Base-by-base conservation (phyloP, 2,797 vertebrate genomes). In the Microctenopoma lineatum region DNA sequence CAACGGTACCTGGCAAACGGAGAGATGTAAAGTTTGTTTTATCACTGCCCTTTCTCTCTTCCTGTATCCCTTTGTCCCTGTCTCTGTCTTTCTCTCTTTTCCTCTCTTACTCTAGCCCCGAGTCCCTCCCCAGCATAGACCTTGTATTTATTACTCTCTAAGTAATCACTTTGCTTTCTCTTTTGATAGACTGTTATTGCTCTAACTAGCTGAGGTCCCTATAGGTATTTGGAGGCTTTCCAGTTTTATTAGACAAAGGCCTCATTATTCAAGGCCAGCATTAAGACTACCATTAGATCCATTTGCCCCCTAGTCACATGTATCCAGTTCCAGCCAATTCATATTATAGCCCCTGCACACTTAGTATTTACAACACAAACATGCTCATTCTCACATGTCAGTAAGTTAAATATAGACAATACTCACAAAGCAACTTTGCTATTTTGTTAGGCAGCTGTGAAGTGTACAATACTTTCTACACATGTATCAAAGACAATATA, bases 231-330 rank as follows among this genome's bases (percentile, higher is more conserved):
- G 90, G 90, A 92, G 89, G 89, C 85, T 89, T 83, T 89, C 92
- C 92, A 94, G 68, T 93, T 94, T 93, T 94, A 92, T 90, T 93
- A 90, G 91, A 92, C 85, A 94, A 91, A 90, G 86, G 73, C 89
- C 92, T 95, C 90, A 84, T 94, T 95, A 93, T 92, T 94, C 87
- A 92, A 89, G 84, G 83, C 88, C 86, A 87, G 81, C 88, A 90
- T 91, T 87, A 88, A 92, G 92, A 60, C 83, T 84, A 90, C 84
- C 66, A 79, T 88, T 94, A 91, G 81, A 87, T 92, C 88, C 76
- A 79, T 90, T 92, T 91, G 86, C 89, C 88, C 91, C 87, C 86
- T 86, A 87, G 89, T 90, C 90, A 90, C 87, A 89, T 90, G 90
- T 90, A 92, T 92, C 85, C 84, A 85, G 88, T 93, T 90, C 82